Conservation (phyloP, 92 coral and sea anemone genomes). For the Palythoa heliodiscus region DNA sequence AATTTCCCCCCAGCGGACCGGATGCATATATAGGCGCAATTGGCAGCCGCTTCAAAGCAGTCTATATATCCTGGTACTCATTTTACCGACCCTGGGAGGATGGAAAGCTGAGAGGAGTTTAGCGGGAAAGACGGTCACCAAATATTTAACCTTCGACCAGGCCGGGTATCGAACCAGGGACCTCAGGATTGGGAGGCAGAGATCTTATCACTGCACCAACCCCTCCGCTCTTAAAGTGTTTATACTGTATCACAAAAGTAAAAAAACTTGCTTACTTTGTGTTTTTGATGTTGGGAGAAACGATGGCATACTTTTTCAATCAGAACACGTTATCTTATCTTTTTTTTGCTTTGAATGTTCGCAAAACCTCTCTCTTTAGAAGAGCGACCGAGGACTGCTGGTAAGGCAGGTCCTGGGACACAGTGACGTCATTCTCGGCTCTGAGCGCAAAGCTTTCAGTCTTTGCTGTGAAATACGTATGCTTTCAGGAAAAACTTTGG, state of each 20-base stretch:
- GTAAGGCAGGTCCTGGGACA: slow-evolving; percentile 8
- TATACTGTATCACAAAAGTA: not conserved
- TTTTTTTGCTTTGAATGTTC: not conserved
- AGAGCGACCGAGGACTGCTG: slow-evolving; percentile 1
- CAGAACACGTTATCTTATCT: not conserved
- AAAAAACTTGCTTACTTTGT: not conserved
- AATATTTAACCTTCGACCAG: no score
- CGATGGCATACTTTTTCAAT: slow-evolving; percentile 7
- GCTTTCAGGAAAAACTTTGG: not conserved
- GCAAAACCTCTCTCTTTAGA: not conserved
- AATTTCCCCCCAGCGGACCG: no score
- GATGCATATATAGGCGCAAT: no score
- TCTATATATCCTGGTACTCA: no score
- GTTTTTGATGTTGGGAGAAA: not conserved
- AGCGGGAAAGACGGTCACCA: no score
- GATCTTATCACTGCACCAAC: no score
- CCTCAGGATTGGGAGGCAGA: no score
- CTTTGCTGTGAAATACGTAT: not conserved
- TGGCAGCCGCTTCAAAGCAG: no score
- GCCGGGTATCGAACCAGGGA: no score
- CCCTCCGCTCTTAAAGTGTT: not conserved
- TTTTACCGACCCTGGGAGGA: no score
- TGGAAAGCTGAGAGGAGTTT: no score
- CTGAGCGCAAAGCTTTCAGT: not conserved
- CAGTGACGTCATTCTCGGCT: slow-evolving; percentile 3